These are phyloP conservation scores for Ditylenchus weischeri DNA, from an alignment of 2,888 invertebrate species.

Conservation along the genomic window DNA sequence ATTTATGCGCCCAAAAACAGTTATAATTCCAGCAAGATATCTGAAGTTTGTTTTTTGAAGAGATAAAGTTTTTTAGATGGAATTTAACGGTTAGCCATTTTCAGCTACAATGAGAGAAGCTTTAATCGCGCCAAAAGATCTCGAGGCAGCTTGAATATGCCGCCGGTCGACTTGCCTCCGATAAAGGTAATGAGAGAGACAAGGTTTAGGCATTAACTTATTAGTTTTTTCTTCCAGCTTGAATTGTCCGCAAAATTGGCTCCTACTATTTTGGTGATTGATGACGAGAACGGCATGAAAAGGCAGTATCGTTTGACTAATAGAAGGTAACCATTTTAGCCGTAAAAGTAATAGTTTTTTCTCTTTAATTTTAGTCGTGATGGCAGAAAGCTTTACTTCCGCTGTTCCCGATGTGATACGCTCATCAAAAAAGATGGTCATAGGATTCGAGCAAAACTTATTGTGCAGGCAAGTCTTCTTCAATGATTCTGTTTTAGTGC, in stretches of 20 bases:
- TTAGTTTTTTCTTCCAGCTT: slow-evolving; percentile 14
- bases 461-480: slow-evolving; percentile 13
- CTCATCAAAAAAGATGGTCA: slow-evolving; percentile 28
- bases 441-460: slow-evolving; percentile 29
- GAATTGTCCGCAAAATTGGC: slow-evolving; percentile 35
- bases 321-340: slow-evolving; percentile 7
- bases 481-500: too few relatives aligned
- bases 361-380: slow-evolving; percentile 16
- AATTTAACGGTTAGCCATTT: not conserved
- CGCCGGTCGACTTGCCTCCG: slow-evolving; percentile 15
- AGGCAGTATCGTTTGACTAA: slow-evolving; percentile 34
- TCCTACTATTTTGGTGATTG: slow-evolving; percentile 32
- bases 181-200: not conserved
- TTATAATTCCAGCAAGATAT: slow-evolving; percentile 11
- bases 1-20: slow-evolving; percentile 17
- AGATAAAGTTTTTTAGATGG: not conserved
- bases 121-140: slow-evolving; percentile 5
- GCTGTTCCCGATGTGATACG: slow-evolving; percentile 35
- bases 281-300: slow-evolving; percentile 34
- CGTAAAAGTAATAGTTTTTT: too few relatives aligned
- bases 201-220: too few relatives aligned
- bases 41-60: not conserved
- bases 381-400: slow-evolving; percentile 35
- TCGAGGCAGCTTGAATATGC: slow-evolving; percentile 4
- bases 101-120: not conserved